phyloP scores from a whole-genome alignment of 2,888 invertebrate species.

The Cheilosia vulpina region DNA sequence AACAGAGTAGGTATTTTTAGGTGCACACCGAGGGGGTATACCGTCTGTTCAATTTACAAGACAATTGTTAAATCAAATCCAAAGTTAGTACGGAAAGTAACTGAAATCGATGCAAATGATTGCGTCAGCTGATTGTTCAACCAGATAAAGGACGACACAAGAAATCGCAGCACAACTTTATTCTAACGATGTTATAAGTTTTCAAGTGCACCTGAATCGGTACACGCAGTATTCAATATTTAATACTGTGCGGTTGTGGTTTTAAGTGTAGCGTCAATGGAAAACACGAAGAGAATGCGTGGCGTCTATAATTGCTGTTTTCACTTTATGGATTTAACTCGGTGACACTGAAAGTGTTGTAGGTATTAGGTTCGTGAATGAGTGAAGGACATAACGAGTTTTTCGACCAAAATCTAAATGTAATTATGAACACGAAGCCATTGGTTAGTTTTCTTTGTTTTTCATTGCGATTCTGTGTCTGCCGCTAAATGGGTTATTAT shows the following conservation, averaged over 20 bases:
- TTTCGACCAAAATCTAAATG: conserved; percentile 18
- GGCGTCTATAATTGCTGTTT: conserved; percentile 16
- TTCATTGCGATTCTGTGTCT: not conserved
- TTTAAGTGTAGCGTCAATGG: not conserved
- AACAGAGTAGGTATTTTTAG: conserved; percentile 14
- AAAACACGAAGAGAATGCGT: conserved; percentile 55
- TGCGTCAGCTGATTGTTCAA: conserved; percentile 50
- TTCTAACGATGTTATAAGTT: not conserved
- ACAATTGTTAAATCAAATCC: not conserved
- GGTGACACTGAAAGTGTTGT: not conserved
- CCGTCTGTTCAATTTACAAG: not conserved
- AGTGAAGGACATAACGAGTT: conserved; percentile 28
- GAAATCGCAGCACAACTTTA: not conserved
- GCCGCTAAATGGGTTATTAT: not conserved
- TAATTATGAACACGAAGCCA: conserved; percentile 14
- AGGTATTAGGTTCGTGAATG: not conserved
- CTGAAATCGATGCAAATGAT: conserved; percentile 49
- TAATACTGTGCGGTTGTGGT: not conserved
- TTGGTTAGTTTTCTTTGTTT: not conserved
- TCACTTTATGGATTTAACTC: not conserved
- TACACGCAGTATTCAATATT: no score
- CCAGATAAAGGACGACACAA: conserved; percentile 20
- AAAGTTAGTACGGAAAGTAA: not conserved
- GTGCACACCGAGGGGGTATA: conserved; percentile 4
- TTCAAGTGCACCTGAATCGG: not conserved